Evolutionary conservation across 2,888 invertebrate genomes (phyloP), one percentile per base, ranked within the genome.

Genomic region (Eremobia ochroleuca): DNA sequence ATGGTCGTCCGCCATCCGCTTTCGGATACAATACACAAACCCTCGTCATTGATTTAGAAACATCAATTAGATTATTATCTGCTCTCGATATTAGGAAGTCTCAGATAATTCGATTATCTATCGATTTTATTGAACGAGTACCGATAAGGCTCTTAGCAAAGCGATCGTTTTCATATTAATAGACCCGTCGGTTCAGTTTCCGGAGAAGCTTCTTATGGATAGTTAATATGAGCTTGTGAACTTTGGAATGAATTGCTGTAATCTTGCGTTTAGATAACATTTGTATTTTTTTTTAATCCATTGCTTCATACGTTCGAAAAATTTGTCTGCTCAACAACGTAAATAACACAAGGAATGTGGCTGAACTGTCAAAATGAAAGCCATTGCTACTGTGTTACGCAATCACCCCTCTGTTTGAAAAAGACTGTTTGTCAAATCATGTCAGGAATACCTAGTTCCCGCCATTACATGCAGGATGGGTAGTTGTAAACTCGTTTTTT

Each of bases 21-120:
- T 49, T 85, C 65, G 43, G 15, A 40, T 64, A 74, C 71, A 82
- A 82, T 81, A 81, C 4, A 66, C 62, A 25, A 70, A 66, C 86
- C 78, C 77, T 82, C 83, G 77, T 85, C 76, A 83, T 43, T 79
- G 70, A 66, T 58, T 61, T 55, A 82, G 74, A 79, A 83, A 86
- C 76, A 86, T 79, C 76, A 83, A 85, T 83, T 74, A 74, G 86
- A 85, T 85, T 72, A 73, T 73, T 83, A 85, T 86, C 86, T 81
- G 21, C 25, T 62, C 62, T 55, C 85, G 78, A 73, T 85, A 85
- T 69, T 69, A 76, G 72, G 76, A 83, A 85, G 73, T 71, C 61
- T 43, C 37, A 25, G 61, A 74, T 83, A 69, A 79, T 72, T 86
- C 59, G 72, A 78, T 85, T 77, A 81, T 83, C 55, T 74, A 73